Evolutionary conservation across 1,140 invertebrate species (phyloP).

Genomic region (Scaptomyza pallida): DNA sequence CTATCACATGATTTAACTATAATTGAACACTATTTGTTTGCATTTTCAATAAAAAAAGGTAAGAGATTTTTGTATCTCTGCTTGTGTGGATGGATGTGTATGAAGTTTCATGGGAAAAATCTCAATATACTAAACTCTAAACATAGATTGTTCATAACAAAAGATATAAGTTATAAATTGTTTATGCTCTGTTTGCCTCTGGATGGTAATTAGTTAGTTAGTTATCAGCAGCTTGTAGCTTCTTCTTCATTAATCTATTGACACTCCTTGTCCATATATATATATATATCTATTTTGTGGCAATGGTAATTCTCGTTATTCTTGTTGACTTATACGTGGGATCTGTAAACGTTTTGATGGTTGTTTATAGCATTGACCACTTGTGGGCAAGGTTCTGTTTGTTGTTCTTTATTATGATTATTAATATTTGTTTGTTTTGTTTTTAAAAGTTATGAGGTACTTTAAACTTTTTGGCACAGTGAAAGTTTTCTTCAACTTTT

Average conservation of each 20-base stretch:
- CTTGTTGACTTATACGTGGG: neutral
- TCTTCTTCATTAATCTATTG: slow-evolving; percentile 49
- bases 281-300: neutral
- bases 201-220: slow-evolving; percentile 51
- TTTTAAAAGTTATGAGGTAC: slow-evolving; percentile 84
- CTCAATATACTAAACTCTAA: neutral
- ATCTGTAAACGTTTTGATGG: slow-evolving; percentile 7
- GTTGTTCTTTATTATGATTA: slow-evolving; percentile 40
- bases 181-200: slow-evolving; percentile 16
- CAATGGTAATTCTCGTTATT: slow-evolving; percentile 1
- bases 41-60: slow-evolving; percentile 52
- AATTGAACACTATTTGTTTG: slow-evolving; percentile 70
- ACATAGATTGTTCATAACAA: slow-evolving; percentile 9
- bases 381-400: slow-evolving; percentile 38
- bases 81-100: neutral
- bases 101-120: neutral
- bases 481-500: slow-evolving; percentile 78
- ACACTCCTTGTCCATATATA: slow-evolving; percentile 1
- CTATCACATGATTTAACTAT: slow-evolving; percentile 71
- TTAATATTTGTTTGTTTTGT: slow-evolving; percentile 79
- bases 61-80: slow-evolving; percentile 27
- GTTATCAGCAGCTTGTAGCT: slow-evolving; percentile 63
- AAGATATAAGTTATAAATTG: neutral
- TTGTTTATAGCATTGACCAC: slow-evolving; percentile 17
- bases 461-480: slow-evolving; percentile 84